Evolutionary conservation across 2,797 vertebrate species (phyloP).

Genomic region (Gallinago stenura): DNA sequence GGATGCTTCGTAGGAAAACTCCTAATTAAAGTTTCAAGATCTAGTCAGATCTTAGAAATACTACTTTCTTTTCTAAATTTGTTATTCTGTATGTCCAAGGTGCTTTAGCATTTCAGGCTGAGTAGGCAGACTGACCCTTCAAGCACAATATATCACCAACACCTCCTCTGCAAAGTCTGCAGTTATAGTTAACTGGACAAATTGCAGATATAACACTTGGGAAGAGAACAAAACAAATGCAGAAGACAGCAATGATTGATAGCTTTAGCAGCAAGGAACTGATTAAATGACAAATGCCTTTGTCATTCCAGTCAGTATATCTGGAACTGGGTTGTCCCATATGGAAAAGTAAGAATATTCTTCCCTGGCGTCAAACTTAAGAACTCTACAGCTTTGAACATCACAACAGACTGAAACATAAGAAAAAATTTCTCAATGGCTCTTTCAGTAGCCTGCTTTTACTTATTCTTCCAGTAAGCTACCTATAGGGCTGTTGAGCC

Average conservation of each 20-base stretch:
- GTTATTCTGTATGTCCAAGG: not conserved
- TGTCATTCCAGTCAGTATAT: not conserved
- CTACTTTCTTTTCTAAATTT: not conserved
- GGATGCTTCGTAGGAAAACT: not conserved
- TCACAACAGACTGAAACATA: not conserved
- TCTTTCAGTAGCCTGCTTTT: not conserved
- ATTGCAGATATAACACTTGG: not conserved
- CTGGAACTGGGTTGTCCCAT: not conserved
- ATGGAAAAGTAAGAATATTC: not conserved
- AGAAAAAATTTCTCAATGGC: not conserved
- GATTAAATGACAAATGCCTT: not conserved
- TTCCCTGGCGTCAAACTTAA: not conserved
- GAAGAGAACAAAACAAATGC: not conserved
- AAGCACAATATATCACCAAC: not conserved
- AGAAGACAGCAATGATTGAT: not conserved
- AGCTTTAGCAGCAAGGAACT: not conserved
- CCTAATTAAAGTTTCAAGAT: not conserved
- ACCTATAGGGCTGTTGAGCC: not conserved
- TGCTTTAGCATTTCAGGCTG: not conserved
- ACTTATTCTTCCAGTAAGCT: not conserved
- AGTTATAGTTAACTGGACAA: not conserved
- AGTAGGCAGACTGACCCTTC: not conserved
- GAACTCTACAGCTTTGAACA: not conserved
- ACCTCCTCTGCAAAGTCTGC: rapidly evolving
- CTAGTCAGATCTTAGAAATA: not conserved